phyloP scores from a whole-genome alignment of 1,140 invertebrate species.

The Scaptodrosophila lebanonensis region DNA sequence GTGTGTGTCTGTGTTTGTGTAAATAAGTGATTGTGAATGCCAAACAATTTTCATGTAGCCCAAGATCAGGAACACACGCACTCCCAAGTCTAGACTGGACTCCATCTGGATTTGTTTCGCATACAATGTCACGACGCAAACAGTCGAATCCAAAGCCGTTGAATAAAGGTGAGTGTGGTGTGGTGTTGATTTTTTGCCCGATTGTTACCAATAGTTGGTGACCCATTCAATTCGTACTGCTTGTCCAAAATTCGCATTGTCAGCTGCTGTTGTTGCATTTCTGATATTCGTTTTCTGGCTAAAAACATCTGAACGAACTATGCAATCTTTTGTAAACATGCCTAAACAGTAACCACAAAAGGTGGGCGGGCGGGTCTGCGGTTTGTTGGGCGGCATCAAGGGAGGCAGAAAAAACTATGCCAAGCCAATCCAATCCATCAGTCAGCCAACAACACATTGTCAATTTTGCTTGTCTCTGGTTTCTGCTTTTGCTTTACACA shows the following conservation, averaged over 20 bases:
- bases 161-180: slow-evolving; percentile 79
- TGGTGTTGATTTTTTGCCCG: too few relatives aligned
- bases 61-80: slow-evolving; percentile 1
- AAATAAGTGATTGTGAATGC: too few relatives aligned
- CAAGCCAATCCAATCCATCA: slow-evolving; percentile 18
- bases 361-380: not conserved
- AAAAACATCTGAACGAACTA: slow-evolving; percentile 36
- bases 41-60: slow-evolving; percentile 55
- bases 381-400: slow-evolving; percentile 18
- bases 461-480: slow-evolving; percentile 19
- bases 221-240: too few relatives aligned
- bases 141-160: slow-evolving; percentile 79
- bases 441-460: not conserved
- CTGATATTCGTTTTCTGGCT: slow-evolving; percentile 18
- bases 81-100: slow-evolving; percentile 36
- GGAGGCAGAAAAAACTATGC: slow-evolving; percentile 34
- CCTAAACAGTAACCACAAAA: not conserved
- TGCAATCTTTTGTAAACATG: slow-evolving; percentile 24
- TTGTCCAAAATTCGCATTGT: slow-evolving; percentile 16
- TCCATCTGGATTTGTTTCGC: slow-evolving; percentile 19
- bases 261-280: slow-evolving; percentile 25
- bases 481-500: slow-evolving; percentile 27
- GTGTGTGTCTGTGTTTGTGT: too few relatives aligned
- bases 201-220: too few relatives aligned
- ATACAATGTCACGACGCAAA: slow-evolving; percentile 79